A percentile compares a stretch with the other conserved stretches of the same genome.
Evolutionary conservation across 2,797 vertebrate species (phyloP).

Genomic region (Myotis daubentonii): DNA sequence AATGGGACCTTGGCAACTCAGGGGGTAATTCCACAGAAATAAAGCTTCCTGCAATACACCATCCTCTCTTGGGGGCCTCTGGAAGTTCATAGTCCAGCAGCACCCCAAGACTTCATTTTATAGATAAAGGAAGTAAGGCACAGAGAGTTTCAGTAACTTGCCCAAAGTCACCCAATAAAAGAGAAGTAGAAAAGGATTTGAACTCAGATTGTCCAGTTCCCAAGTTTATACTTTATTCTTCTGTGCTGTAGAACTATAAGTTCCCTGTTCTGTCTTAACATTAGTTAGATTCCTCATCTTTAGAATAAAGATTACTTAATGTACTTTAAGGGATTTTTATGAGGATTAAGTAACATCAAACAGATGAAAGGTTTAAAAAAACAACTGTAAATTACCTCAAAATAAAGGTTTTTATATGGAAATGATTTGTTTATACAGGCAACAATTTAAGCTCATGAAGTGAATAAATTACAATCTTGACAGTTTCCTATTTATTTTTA

Average conservation of each 20-base stretch:
- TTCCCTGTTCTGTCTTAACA: no score
- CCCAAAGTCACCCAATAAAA: background rate
- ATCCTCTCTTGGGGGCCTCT: background rate
- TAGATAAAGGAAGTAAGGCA: background rate
- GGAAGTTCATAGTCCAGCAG: background rate
- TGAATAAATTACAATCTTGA: slow-evolving; percentile 33
- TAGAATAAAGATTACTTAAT: background rate
- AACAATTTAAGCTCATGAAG: slow-evolving; percentile 38
- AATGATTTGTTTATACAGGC: background rate
- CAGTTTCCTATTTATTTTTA: slow-evolving; percentile 50
- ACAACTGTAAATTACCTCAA: background rate
- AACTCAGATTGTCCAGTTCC: background rate
- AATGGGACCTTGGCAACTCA: background rate
- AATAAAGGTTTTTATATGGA: background rate
- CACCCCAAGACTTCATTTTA: background rate
- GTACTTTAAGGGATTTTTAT: background rate
- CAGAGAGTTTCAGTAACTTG: background rate
- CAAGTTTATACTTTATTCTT: background rate
- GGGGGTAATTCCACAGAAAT: background rate
- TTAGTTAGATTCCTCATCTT: background rate
- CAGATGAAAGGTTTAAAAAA: background rate
- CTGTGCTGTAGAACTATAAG: background rate
- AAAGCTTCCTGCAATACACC: background rate
- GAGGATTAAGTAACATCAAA: background rate
- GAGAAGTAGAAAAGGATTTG: background rate